A percentile compares a stretch with the other conserved stretches of the same genome.
Evolutionary conservation across 2,113 vertebrate species (phyloP).

Genomic region (Percina caprodes): DNA sequence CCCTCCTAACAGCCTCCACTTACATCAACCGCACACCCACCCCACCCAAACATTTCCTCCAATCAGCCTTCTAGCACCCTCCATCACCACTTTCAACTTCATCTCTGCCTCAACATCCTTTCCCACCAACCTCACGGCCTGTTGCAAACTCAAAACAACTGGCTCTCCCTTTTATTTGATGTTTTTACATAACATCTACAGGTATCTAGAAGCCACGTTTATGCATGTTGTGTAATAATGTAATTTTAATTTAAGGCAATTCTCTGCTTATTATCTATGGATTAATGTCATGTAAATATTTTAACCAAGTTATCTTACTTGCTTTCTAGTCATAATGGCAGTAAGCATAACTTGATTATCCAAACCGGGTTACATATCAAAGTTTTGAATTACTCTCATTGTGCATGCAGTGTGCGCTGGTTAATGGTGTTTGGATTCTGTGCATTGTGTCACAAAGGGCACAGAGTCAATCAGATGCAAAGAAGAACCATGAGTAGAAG

Average conservation of each 20-base stretch:
- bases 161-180: neutral
- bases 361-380: slow-evolving; percentile 11
- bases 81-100: slow-evolving; percentile 1
- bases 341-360: slow-evolving; percentile 3
- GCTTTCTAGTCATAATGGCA: slow-evolving; percentile 12
- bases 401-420: neutral
- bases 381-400: slow-evolving; percentile 19
- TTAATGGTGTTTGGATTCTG: slow-evolving; percentile 19
- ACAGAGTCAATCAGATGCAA: neutral
- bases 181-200: neutral
- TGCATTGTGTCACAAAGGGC: neutral
- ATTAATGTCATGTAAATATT: neutral
- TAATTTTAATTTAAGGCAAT: neutral
- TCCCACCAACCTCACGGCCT: neutral
- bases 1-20: slow-evolving; percentile 48
- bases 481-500: neutral
- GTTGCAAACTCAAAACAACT: slow-evolving; percentile 1
- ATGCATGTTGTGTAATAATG: neutral
- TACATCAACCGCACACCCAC: slow-evolving; percentile 41
- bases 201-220: neutral
- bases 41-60: slow-evolving; percentile 37
- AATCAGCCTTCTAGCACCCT: slow-evolving; percentile 14
- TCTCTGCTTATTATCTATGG: neutral
- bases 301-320: slow-evolving; percentile 11
- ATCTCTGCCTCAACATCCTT: slow-evolving; percentile 8